Evolutionary conservation across 2,113 vertebrate genomes (phyloP).

Genomic region (Terrapene triunguis): DNA sequence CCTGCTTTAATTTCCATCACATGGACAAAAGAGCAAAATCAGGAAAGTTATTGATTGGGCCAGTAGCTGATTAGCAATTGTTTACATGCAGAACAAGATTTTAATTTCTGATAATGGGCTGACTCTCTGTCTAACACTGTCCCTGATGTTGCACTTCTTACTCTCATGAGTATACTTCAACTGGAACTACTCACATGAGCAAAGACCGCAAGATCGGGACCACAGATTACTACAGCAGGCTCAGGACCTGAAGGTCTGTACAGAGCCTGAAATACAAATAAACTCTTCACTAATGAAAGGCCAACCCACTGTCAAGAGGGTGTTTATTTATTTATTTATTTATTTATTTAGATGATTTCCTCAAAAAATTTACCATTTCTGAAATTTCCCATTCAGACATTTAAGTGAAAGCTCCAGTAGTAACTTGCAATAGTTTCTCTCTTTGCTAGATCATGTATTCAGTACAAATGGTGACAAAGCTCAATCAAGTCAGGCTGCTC

Average conservation of each 20-base stretch:
- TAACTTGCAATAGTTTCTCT: neutral
- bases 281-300: neutral
- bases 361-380: neutral
- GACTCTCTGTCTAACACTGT: neutral
- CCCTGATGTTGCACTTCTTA: neutral
- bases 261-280: neutral
- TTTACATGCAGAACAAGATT: neutral
- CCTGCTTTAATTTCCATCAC: neutral
- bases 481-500: neutral
- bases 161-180: neutral
- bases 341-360: neutral
- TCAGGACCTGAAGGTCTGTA: neutral
- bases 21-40: neutral
- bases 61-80: neutral
- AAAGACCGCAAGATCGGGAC: neutral
- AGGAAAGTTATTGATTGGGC: neutral
- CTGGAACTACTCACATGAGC: neutral
- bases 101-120: neutral
- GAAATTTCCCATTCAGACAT: neutral
- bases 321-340: too few species aligned
- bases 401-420: neutral
- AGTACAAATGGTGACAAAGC: too few species aligned
- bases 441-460: neutral
- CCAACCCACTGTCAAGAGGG: neutral
- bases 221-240: neutral